Percentiles rank a stretch among this genome's conserved stretches.
Evolutionary conservation across 2,888 invertebrate species (phyloP).

Genomic region (Thelaira solivaga): DNA sequence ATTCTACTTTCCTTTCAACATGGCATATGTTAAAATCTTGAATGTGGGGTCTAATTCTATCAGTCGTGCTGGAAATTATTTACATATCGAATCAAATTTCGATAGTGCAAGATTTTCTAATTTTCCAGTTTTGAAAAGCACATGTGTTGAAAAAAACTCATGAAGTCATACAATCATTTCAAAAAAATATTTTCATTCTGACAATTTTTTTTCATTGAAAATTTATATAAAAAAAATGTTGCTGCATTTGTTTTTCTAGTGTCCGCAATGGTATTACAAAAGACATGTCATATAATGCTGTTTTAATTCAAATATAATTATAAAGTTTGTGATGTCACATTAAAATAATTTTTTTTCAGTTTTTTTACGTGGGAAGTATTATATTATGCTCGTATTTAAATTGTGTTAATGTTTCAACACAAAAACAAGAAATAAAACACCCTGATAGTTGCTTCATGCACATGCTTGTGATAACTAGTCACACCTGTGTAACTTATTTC

Average conservation of each 20-base stretch:
- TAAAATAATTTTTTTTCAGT: constrained; percentile 25
- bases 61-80: too few species aligned
- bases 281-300: background rate
- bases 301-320: constrained; percentile 39
- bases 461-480: background rate
- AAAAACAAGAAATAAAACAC: background rate
- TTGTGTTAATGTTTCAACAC: background rate
- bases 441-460: background rate
- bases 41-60: too few species aligned
- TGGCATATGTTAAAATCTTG: too few species aligned
- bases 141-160: too few species aligned
- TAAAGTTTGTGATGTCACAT: constrained; percentile 19
- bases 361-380: background rate
- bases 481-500: constrained; percentile 30
- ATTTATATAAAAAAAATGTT: too few species aligned
- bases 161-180: too few species aligned
- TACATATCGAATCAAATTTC: too few species aligned
- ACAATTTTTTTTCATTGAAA: too few species aligned
- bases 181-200: too few species aligned
- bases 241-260: background rate
- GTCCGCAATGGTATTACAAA: background rate
- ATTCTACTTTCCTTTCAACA: too few species aligned
- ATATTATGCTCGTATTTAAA: constrained; percentile 6
- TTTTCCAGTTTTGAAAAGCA: too few species aligned
- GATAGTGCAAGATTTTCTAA: too few species aligned